Conservation (phyloP, 2,888 invertebrate species). For the Eristalinus aeneus region DNA sequence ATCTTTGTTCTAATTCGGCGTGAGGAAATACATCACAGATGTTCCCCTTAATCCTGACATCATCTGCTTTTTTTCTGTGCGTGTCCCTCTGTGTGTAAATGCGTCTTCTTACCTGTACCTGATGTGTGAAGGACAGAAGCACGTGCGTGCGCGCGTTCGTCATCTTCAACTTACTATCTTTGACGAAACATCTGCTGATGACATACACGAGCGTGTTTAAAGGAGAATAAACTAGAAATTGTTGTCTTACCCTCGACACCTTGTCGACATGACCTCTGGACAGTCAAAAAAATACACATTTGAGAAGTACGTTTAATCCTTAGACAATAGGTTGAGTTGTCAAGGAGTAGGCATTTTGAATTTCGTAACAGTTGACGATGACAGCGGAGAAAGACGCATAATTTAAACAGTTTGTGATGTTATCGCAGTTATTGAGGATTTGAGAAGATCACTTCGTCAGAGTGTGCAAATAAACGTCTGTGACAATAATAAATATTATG, state of each 20-base stretch:
- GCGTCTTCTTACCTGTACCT: neutral
- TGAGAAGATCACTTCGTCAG: conserved; percentile 25
- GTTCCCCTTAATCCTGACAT: neutral
- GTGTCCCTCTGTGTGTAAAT: neutral
- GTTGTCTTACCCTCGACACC: conserved; percentile 4
- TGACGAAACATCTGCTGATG: conserved; percentile 28
- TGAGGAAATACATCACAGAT: neutral
- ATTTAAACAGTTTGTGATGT: neutral
- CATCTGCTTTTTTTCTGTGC: neutral
- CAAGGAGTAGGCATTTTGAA: neutral
- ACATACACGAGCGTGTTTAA: neutral
- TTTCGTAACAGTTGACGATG: neutral
- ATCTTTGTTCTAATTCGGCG: no score
- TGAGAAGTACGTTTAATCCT: neutral
- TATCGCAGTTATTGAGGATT: conserved; percentile 15
- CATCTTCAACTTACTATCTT: neutral
- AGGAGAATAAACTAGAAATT: conserved; percentile 4
- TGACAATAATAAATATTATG: conserved; percentile 41
- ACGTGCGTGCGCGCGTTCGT: conserved; percentile 29
- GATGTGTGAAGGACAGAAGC: conserved; percentile 10
- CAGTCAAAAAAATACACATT: neutral
- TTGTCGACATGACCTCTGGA: conserved; percentile 2
- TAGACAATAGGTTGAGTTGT: neutral
- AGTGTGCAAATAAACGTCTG: conserved; percentile 1
- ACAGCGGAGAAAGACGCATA: neutral